phyloP scores from a whole-genome alignment of 2,113 vertebrate genomes.

The Crocuta crocuta region DNA sequence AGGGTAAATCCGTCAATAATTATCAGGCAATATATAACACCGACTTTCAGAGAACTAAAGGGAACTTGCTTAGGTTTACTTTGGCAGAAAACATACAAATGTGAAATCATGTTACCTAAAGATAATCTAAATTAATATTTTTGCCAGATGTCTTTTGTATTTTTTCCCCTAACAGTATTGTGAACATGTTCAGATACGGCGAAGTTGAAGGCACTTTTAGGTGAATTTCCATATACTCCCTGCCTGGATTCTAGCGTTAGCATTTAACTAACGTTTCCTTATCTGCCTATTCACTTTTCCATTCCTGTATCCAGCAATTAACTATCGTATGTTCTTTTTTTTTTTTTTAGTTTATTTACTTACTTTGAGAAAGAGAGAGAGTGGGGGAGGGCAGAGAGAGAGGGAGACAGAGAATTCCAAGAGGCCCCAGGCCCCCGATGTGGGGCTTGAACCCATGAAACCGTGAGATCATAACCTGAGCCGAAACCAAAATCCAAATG shows the following conservation, averaged over 20 bases:
- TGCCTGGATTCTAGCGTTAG: neutral
- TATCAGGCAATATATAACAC: neutral
- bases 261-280: neutral
- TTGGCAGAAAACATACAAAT: neutral
- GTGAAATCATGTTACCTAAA: neutral
- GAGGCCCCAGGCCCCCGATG: too few species aligned
- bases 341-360: too few species aligned
- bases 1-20: slow-evolving; percentile 40
- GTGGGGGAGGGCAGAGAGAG: too few species aligned
- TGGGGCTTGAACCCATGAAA: too few species aligned
- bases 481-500: too few species aligned
- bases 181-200: neutral
- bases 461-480: too few species aligned
- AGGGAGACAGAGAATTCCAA: too few species aligned
- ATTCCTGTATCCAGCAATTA: neutral
- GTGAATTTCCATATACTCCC: too few species aligned
- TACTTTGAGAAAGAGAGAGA: too few species aligned
- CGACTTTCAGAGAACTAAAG: neutral
- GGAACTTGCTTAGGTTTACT: neutral
- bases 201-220: neutral
- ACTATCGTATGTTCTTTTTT: neutral
- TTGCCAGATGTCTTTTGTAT: neutral
- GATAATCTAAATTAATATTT: neutral
- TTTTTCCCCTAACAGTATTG: neutral
- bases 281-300: neutral